Base-by-base conservation (phyloP, 1,140 invertebrate genomes). In the Phenacoccus solenopsis region DNA sequence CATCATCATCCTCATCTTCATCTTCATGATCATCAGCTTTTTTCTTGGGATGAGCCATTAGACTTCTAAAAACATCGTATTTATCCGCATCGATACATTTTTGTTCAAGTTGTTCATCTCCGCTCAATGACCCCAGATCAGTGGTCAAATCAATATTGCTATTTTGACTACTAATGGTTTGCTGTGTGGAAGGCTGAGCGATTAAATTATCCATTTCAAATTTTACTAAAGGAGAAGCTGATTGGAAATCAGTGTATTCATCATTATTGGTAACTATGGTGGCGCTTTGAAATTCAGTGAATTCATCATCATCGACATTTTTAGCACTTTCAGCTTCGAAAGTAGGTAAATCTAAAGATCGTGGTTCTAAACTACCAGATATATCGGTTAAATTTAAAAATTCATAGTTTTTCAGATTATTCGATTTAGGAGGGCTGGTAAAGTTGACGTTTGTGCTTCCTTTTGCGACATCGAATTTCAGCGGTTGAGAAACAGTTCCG, bases 231-330 rank as follows among this genome's bases (percentile, higher is more conserved):
- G 56, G 64, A 22, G 72, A 67, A 24, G 72, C 70, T 28, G 70
- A 72, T 69, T 74, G 74, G 24, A 74, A 74, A 70, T 73, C 70
- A 1, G 70, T 70, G 69, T 74, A 74, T n/a, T 74, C 74, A 69
- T 32, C 38, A 20, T 70, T 56, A 70, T n/a, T 28, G 27, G 1
- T 57, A 35, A 67, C 69, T 38, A 76, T 70, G 21, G 74, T 74
- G 24, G 75, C 74, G 72, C 72, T 73, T 69, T 76, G 75, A 24
- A 76, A 76, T 28, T 76, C 75, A 67, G 75, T 74, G 70, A 76
- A 76, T 38, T 76, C 75, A 69, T 75, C 74, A 56, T 76, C 75
- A 69, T 71, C 69, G 25, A 38, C 38, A 25, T n/a, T 35, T 61
- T 71, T 24, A 49, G 67, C 38, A 25, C 27, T 16, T 2, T 13